Base-by-base conservation (phyloP, 2,797 vertebrate genomes). In the Lacerta viridis region DNA sequence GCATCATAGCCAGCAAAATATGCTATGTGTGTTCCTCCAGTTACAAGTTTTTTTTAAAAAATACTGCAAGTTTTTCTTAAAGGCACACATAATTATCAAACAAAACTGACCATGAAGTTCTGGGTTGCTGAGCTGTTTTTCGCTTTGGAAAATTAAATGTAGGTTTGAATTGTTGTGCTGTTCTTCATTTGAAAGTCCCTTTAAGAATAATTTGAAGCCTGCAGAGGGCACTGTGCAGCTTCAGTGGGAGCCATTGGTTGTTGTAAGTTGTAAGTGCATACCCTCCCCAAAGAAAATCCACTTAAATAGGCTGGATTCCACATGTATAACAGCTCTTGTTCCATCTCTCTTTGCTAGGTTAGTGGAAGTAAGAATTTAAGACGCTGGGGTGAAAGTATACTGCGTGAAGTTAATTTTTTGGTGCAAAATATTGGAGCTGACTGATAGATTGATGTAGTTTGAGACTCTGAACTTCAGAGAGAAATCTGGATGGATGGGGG, bases 381-480 rank as follows among this genome's bases (percentile, higher is more conserved):
- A 71, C 66, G 1, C 80, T 85, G 81, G 39, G 87, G 87, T 83
- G 88, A 79, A 61, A 82, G 76, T 20, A 77, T 71, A 55, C 46
- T 59, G 27, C 13, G 17, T 18, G 10, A 66, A 86, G 25, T 66
- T 77, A 93, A 90, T 75, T 80, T 80, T 33, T 83, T 6, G 1
- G 0, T 64, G 43, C n/a, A 87, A 90, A 85, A 0, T 25, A 3
- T 83, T 93, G 91, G 68, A 29, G 81, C 61, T 75, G 68, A 87
- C 85, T 80, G 76, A 83, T 15, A 55, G 77, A 88, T 39, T 85
- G 88, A 89, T 93, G 87, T 85, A 43, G 74, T 90, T 93, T 92
- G 72, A 43, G 79, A 64, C 15, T 88, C 89, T 50, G 68, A 90
- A 50, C 76, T 69, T 87, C 80, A 89, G 55, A 92, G 75, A 93